These are phyloP conservation scores for Cremastinae sp. DNA, from an alignment of 2,888 invertebrate species.

Conservation along the genomic window DNA sequence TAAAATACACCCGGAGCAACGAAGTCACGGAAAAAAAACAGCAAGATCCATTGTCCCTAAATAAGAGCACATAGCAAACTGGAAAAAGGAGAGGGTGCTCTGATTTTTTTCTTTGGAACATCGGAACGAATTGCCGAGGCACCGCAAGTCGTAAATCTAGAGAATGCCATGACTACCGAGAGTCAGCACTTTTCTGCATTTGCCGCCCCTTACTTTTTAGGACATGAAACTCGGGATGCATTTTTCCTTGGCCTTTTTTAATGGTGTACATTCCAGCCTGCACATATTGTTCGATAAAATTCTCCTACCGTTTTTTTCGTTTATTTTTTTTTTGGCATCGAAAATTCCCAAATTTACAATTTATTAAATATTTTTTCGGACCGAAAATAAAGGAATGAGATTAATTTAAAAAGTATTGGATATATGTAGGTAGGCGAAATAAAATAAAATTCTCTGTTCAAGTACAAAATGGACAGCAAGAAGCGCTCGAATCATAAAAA, in stretches of 20 bases:
- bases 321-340: conserved; percentile 16
- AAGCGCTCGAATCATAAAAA: background rate
- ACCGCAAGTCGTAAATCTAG: conserved; percentile 72
- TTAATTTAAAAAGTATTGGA: too few species aligned
- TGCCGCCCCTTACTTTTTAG: conserved; percentile 40
- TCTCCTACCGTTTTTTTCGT: conserved; percentile 17
- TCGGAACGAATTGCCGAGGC: conserved; percentile 71
- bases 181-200: conserved; percentile 59
- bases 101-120: conserved; percentile 66
- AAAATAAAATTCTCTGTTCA: too few species aligned
- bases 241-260: conserved; percentile 46
- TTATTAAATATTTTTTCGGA: background rate
- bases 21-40: conserved; percentile 55
- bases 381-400: background rate
- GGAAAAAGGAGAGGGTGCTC: conserved; percentile 63
- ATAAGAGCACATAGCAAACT: conserved; percentile 45
- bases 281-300: conserved; percentile 25
- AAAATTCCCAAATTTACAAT: too few species aligned
- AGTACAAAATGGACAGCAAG: too few species aligned
- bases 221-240: conserved; percentile 33
- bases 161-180: conserved; percentile 63
- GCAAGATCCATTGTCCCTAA: conserved; percentile 57
- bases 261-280: conserved; percentile 4
- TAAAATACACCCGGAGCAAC: conserved; percentile 41
- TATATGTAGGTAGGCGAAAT: too few species aligned